These are phyloP conservation scores for Macrobrachium nipponense DNA, from an alignment of 1,140 invertebrate species.

Conservation along the genomic window DNA sequence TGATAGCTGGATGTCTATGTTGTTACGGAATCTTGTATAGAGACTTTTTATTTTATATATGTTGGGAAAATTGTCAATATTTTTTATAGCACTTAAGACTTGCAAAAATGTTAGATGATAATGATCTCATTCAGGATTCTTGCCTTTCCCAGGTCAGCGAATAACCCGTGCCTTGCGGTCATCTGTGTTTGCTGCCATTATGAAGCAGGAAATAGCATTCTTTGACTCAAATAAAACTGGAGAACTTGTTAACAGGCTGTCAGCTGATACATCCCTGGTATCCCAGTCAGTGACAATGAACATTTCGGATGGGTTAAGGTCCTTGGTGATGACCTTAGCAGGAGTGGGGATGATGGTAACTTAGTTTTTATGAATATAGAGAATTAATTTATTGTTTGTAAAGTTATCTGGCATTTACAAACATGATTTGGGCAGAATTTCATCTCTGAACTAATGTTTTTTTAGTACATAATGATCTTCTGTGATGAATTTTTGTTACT, in stretches of 20 bases:
- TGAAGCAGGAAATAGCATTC: slow-evolving; percentile 92
- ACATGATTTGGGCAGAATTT: background rate
- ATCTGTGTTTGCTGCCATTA: slow-evolving; percentile 84
- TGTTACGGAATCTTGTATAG: too few relatives aligned
- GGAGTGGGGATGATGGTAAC: slow-evolving; percentile 94
- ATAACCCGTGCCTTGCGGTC: slow-evolving; percentile 85
- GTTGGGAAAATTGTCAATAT: background rate
- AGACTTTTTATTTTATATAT: background rate
- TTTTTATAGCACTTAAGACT: background rate
- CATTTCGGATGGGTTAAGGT: slow-evolving; percentile 92
- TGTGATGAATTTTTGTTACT: too few relatives aligned
- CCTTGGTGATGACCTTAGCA: slow-evolving; percentile 84
- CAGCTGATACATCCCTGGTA: slow-evolving; percentile 90
- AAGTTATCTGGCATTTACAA: too few relatives aligned
- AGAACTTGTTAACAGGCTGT: slow-evolving; percentile 92
- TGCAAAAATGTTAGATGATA: too few relatives aligned
- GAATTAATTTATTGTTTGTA: too few relatives aligned
- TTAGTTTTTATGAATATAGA: slow-evolving; percentile 21
- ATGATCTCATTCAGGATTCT: background rate
- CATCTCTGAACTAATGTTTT: too few relatives aligned
- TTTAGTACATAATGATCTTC: too few relatives aligned
- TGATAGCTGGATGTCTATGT: too few relatives aligned
- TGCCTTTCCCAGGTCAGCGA: slow-evolving; percentile 76
- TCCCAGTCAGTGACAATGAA: slow-evolving; percentile 93
- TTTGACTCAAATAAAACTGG: slow-evolving; percentile 94